Evolutionary conservation across 2,113 vertebrate species (phyloP), one percentile per base, ranked within the genome.

Genomic region (Peromyscus maniculatus): DNA sequence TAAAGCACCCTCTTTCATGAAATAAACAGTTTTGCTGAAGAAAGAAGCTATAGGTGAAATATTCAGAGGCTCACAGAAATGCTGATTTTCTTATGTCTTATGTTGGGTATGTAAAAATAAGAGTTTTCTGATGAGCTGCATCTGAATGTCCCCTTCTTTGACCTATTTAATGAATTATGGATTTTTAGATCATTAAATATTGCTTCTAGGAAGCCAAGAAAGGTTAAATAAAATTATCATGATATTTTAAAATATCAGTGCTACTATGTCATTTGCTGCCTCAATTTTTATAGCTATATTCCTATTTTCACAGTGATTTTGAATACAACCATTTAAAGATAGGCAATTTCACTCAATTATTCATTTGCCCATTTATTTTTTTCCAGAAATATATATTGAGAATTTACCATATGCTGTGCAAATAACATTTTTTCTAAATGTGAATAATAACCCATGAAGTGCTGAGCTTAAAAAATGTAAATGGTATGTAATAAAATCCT

Each of bases 401-500:
- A 84, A 93, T 79, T 96, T 87, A 91, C 46, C 52, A 39, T 93
- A 74, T 95, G 64, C 16, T 28, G 84, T 46, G 12, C 22, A 93
- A 95, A 95, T 90, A 92, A 69, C 83, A 89, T 83, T 88, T 82
- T 93, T 96, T 92, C 33, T 71, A 80, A 71, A 97, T 87, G 64
- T 90, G 96, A 93, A 84, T 92, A 79, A 88, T 55, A 87, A 91
- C 78, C 52, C 33, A 90, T 52, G 90, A 96, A 97, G 36, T 94
- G 87, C 87, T 95, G 96, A 95, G 87, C 94, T 96, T 79, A 39
- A 96, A 94, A 96, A 91, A 91, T 95, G 39, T 97, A 93, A 96
- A 96, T 96, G 79, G n/a, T 72, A 43, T 69, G 39, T 96, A 97
- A 94, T 96, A 97, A 96, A 97, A 93, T 94, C 7, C 43, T 96